Evolutionary conservation across 2,113 vertebrate genomes (phyloP).

Genomic region (Stigmatopora argus): DNA sequence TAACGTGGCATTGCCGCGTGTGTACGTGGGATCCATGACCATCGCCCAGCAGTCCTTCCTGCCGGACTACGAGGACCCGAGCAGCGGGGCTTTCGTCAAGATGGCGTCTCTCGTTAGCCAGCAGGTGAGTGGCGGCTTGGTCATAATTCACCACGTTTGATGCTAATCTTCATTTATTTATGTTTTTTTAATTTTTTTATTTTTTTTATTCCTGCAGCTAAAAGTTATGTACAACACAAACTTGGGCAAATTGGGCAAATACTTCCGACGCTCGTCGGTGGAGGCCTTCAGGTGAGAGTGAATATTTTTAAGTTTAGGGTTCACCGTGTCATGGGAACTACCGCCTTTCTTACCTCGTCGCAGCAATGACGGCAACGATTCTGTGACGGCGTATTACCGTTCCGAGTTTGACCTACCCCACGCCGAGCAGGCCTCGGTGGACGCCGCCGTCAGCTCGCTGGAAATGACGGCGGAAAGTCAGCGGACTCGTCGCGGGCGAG

Average conservation of each 20-base stretch:
- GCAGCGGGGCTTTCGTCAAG: constrained; percentile 39
- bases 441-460: constrained; percentile 46
- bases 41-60: constrained; percentile 46
- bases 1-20: constrained; percentile 25
- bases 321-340: neutral
- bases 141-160: constrained; percentile 3
- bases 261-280: constrained; percentile 51
- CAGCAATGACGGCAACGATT: constrained; percentile 41
- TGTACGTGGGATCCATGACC: constrained; percentile 61
- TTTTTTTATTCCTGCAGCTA: constrained; percentile 46
- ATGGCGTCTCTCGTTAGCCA: constrained; percentile 44
- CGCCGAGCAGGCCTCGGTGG: constrained; percentile 34
- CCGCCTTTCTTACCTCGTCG: neutral
- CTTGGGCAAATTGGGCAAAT: constrained; percentile 33
- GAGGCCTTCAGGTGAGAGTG: constrained; percentile 70
- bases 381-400: constrained; percentile 65
- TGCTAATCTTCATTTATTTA: neutral
- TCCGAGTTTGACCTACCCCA: constrained; percentile 65
- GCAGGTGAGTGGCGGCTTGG: constrained; percentile 42
- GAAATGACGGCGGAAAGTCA: neutral
- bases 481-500: neutral
- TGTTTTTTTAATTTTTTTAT: too few relatives aligned
- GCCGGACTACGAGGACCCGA: constrained; percentile 44
- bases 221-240: constrained; percentile 53
- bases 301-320: neutral